These are phyloP conservation scores for Pithys albifrons DNA, from an alignment of 2,113 vertebrate species.

Conservation along the genomic window DNA sequence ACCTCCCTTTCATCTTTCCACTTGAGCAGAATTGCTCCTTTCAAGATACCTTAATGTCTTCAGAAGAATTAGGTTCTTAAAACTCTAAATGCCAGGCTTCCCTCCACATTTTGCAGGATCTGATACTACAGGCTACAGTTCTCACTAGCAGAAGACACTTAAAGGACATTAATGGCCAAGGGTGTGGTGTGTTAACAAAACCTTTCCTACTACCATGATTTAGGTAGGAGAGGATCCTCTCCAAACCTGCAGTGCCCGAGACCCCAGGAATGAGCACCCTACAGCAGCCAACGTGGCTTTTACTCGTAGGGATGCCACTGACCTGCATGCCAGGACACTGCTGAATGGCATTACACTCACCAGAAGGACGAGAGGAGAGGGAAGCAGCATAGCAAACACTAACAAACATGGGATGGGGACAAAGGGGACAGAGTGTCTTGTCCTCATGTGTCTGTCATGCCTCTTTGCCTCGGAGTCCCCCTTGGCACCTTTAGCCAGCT, in stretches of 20 bases:
- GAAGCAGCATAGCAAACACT: not conserved
- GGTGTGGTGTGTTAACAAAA: not conserved
- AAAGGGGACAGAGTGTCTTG: not conserved
- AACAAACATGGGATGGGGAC: not conserved
- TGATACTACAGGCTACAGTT: not conserved
- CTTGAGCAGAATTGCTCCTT: not conserved
- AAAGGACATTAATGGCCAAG: not conserved
- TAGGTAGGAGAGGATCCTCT: not conserved
- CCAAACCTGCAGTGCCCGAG: not conserved
- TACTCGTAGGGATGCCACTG: not conserved
- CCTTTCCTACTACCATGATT: not conserved
- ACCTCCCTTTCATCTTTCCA: not conserved
- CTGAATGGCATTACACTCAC: fast-evolving
- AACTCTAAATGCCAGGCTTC: not conserved
- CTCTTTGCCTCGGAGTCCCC: not conserved
- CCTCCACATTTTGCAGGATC: not conserved
- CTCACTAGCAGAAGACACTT: not conserved
- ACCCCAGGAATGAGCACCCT: not conserved
- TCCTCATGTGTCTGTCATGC: not conserved
- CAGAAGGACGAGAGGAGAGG: not conserved
- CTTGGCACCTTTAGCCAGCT: not conserved
- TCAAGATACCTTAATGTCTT: not conserved
- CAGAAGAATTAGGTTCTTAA: not conserved
- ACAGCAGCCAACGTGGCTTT: not conserved
- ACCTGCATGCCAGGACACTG: not conserved